Percentiles rank a stretch among this genome's conserved stretches.
Evolutionary conservation across 2,888 invertebrate species (phyloP).

Genomic region (Hesperia comma): DNA sequence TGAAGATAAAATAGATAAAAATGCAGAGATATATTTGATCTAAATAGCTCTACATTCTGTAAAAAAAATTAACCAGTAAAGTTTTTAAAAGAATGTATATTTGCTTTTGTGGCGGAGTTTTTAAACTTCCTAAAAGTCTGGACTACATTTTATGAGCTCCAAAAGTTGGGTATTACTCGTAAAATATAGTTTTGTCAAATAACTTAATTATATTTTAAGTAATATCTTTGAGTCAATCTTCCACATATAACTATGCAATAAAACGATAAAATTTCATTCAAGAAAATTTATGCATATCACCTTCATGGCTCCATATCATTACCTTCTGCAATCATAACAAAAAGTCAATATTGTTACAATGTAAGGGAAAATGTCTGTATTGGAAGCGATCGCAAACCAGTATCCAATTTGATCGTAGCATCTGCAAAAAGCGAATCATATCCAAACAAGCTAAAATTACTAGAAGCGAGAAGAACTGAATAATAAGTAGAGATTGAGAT

Average conservation of each 20-base stretch:
- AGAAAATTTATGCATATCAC: too few relatives aligned
- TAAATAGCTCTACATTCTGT: background rate
- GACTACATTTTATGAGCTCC: conserved; percentile 9
- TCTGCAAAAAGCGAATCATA: conserved; percentile 38
- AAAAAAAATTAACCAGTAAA: background rate
- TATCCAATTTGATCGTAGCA: conserved; percentile 34
- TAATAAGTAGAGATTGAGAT: conserved; percentile 76
- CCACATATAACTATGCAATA: too few relatives aligned
- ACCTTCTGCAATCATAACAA: conserved; percentile 1
- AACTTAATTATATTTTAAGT: too few relatives aligned
- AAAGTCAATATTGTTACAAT: background rate
- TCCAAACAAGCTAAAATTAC: conserved; percentile 45
- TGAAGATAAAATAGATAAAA: too few relatives aligned
- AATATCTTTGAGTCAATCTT: too few relatives aligned
- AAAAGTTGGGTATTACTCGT: conserved; percentile 20
- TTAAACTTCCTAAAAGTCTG: conserved; percentile 15
- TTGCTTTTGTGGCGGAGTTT: background rate
- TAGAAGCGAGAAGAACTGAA: conserved; percentile 64
- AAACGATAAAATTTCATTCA: too few relatives aligned
- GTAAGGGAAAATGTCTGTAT: conserved; percentile 17
- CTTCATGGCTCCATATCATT: background rate
- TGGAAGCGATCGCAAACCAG: conserved; percentile 24
- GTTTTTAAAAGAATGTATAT: background rate
- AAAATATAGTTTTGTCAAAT: conserved; percentile 3
- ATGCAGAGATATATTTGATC: too few relatives aligned